These are phyloP conservation scores for Naja naja DNA, from an alignment of 2,113 vertebrate species.

Conservation along the genomic window DNA sequence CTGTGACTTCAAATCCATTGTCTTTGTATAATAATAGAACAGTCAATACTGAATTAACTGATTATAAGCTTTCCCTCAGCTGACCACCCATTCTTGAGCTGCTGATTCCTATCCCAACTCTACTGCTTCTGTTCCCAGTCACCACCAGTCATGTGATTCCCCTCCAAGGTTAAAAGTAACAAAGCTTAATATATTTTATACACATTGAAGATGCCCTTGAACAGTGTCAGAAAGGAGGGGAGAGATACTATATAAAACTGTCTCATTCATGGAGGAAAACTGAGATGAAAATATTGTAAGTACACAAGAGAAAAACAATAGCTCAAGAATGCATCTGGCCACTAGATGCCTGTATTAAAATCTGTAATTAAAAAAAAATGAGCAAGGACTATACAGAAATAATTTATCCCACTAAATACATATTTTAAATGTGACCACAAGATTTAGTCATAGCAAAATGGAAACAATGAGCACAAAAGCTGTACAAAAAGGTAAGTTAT, in stretches of 20 bases:
- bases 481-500: not conserved
- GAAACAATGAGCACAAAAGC: not conserved
- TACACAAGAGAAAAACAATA: not conserved
- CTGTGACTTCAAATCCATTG: not conserved
- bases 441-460: not conserved
- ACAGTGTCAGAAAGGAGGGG: not conserved
- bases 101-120: not conserved
- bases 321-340: not conserved
- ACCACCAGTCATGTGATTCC: slow-evolving; percentile 5
- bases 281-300: not conserved
- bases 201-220: not conserved
- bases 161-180: not conserved
- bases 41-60: not conserved
- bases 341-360: not conserved
- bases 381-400: slow-evolving; percentile 20
- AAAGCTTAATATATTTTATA: slow-evolving; percentile 8
- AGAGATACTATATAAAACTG: not conserved
- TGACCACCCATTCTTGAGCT: not conserved
- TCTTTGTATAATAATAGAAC: slow-evolving; percentile 18
- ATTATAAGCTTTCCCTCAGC: not conserved
- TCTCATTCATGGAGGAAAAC: not conserved
- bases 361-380: not conserved
- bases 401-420: not conserved
- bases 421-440: not conserved
- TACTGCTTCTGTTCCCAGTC: not conserved